Base-by-base conservation (phyloP, 2,113 vertebrate species). In the Oxygymnocypris stewartii region DNA sequence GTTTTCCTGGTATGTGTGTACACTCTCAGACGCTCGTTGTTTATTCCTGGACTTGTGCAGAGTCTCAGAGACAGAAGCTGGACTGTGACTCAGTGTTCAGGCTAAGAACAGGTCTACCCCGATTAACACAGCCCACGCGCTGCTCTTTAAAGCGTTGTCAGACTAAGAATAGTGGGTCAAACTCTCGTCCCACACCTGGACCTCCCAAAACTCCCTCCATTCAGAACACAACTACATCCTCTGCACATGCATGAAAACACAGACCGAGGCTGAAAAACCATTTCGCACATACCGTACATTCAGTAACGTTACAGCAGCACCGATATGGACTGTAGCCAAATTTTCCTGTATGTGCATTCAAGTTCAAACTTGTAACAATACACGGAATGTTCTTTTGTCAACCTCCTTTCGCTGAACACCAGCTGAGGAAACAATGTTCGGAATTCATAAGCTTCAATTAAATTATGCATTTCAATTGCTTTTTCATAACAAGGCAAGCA, bases 361-460 rank as follows among this genome's bases (percentile, higher is more conserved):
- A 49, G 44, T 59, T 54, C 20, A 76, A 76, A 65, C 37, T 12
- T 86, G 35, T 40, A n/a, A 76, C 42, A 51, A 73, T 74, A 25
- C 25, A 1, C 2, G 31, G 85, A 86, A 82, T 65, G 54, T 76
- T 54, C 6, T 16, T 44, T 1, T 31, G 13, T 47, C 37, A 75
- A 18, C 47, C 2, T 51, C 20, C 28, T 20, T 67, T 78, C 63
- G 13, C 14, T 37, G 47, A 57, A n/a, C 18, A 75, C 78, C 4
- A 18, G 10, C 59, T 54, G 0, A 79, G 16, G 6, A 90, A 84
- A 85, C 16, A 85, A 91, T 90, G 88, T 86, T 6, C 74, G 91
- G 92, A 91, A 92, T 92, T 76, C 61, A 67, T 25, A 16, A 23
- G 37, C 6, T 40, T 74, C 13, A 54, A 25, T 20, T n/a, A 4